Evolutionary conservation across 1,140 invertebrate genomes (phyloP).

Genomic region (Acromyrmex echinatior): DNA sequence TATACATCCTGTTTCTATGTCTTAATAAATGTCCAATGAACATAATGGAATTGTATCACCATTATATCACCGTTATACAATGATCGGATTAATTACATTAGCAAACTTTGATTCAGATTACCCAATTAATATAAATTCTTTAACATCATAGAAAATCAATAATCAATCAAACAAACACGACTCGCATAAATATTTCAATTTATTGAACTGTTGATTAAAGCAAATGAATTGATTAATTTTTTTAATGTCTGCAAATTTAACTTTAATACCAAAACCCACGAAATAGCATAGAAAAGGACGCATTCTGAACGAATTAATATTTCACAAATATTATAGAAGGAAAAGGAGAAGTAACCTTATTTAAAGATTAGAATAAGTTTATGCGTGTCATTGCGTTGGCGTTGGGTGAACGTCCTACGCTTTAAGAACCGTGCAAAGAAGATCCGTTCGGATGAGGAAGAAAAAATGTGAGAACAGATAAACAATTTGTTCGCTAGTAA

Average conservation of each 20-base stretch:
- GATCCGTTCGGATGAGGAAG: conserved; percentile 26
- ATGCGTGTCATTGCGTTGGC: conserved; percentile 29
- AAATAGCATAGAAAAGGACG: background rate
- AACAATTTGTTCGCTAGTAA: conserved; percentile 69
- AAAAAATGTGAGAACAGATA: conserved; percentile 75
- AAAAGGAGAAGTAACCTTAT: background rate
- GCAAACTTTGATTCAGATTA: background rate
- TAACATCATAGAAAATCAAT: conserved; percentile 9
- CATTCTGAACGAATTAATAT: background rate
- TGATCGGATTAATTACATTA: background rate
- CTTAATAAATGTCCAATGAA: conserved; percentile 22
- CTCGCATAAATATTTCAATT: conserved; percentile 10
- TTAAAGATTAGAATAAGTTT: background rate
- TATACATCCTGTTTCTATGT: conserved; percentile 3
- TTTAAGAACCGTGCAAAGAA: conserved; percentile 43
- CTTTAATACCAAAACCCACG: background rate
- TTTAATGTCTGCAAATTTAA: too few relatives aligned
- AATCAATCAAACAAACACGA: background rate
- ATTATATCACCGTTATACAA: background rate
- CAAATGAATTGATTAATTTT: background rate
- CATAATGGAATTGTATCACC: background rate
- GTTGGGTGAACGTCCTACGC: conserved; percentile 67
- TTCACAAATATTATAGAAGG: background rate
- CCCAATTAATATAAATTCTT: background rate
- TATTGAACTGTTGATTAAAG: background rate